phyloP scores from a whole-genome alignment of 2,113 vertebrate genomes.

The Oenanthe oenanthe region DNA sequence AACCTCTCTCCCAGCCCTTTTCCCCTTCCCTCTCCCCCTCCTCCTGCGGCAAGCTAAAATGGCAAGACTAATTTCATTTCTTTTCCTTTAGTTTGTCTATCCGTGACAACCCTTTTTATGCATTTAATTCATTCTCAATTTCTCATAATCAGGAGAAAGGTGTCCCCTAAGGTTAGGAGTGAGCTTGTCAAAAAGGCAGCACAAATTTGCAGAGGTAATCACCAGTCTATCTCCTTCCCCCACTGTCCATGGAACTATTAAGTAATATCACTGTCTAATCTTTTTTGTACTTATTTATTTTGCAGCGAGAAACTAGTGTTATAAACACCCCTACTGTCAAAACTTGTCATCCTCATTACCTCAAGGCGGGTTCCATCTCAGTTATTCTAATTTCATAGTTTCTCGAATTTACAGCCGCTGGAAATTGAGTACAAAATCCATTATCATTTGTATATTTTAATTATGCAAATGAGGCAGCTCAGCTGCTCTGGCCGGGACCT shows the following conservation, averaged over 20 bases:
- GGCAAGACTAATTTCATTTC: conserved; percentile 93
- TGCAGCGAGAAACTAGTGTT: conserved; percentile 77
- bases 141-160: conserved; percentile 95
- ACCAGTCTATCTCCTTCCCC: conserved; percentile 85
- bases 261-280: conserved; percentile 88
- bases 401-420: conserved; percentile 98
- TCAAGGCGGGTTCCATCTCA: conserved; percentile 88
- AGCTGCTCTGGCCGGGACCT: conserved; percentile 95
- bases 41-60: conserved; percentile 82
- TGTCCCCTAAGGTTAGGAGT: conserved; percentile 93
- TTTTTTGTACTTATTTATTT: conserved; percentile 86
- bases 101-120: conserved; percentile 93
- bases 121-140: conserved; percentile 99
- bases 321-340: conserved; percentile 86
- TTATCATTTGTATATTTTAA: conserved; percentile 99
- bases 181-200: conserved; percentile 84
- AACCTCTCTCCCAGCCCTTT: conserved; percentile 20
- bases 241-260: conserved; percentile 84
- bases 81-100: conserved; percentile 85
- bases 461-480: conserved; percentile 99
- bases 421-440: conserved; percentile 99
- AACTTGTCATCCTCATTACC: conserved; percentile 88
- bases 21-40: conserved; percentile 36
- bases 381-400: conserved; percentile 99
- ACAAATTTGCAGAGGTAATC: conserved; percentile 97